Evolutionary conservation across 2,888 invertebrate genomes (phyloP).

Genomic region (Cheilosia vernalis): DNA sequence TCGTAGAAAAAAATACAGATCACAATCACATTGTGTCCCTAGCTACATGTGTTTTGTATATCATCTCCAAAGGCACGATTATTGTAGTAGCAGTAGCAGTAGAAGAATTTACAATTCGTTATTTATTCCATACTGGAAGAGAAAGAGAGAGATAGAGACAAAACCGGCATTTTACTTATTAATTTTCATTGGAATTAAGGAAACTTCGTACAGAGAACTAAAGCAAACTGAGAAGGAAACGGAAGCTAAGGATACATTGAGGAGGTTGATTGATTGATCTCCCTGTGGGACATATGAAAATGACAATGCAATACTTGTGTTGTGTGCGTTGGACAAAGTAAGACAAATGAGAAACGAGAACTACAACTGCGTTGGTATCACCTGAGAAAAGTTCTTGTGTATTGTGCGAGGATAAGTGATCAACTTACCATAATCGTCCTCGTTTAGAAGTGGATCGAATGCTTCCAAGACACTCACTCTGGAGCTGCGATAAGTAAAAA

Average conservation of each 20-base stretch:
- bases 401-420: neutral
- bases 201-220: conserved; percentile 44
- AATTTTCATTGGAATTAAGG: conserved; percentile 38
- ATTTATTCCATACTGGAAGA: conserved; percentile 82
- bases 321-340: conserved; percentile 31
- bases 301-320: conserved; percentile 30
- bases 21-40: conserved; percentile 35
- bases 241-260: conserved; percentile 32
- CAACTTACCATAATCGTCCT: conserved; percentile 83
- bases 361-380: conserved; percentile 13
- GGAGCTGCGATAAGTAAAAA: conserved; percentile 78
- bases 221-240: conserved; percentile 35
- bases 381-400: neutral
- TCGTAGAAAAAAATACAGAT: conserved; percentile 31
- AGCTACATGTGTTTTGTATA: conserved; percentile 1
- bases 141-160: conserved; percentile 79
- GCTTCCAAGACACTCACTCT: conserved; percentile 89
- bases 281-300: conserved; percentile 42
- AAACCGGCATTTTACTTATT: conserved; percentile 50
- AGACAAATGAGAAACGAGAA: conserved; percentile 56
- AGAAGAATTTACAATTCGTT: conserved; percentile 72
- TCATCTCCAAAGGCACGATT: conserved; percentile 73
- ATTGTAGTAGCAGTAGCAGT: conserved; percentile 71
- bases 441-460: conserved; percentile 91
- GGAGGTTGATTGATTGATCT: conserved; percentile 24